Percentiles rank a stretch among this genome's conserved stretches.
Evolutionary conservation across 2,888 invertebrate species (phyloP).

Genomic region (Clostera curtula): DNA sequence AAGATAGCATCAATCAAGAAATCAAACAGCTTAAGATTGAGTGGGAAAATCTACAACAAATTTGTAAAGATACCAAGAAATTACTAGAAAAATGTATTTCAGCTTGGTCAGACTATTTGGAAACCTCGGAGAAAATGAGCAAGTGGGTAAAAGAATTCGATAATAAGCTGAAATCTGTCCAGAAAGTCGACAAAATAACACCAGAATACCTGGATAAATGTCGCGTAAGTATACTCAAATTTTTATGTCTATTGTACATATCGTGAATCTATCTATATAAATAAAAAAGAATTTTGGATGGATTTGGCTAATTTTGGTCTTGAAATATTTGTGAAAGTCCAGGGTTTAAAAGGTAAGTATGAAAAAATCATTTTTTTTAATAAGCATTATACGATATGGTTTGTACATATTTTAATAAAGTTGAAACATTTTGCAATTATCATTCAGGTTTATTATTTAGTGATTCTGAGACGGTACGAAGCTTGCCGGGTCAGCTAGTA

Average conservation of each 20-base stretch:
- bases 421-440: too few relatives aligned
- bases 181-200: conserved; percentile 82
- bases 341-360: too few relatives aligned
- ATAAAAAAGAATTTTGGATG: too few relatives aligned
- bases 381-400: too few relatives aligned
- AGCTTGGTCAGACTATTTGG: conserved; percentile 87
- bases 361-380: too few relatives aligned
- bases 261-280: too few relatives aligned
- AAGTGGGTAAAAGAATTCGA: conserved; percentile 84
- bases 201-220: conserved; percentile 86
- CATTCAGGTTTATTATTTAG: too few relatives aligned
- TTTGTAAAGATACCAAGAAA: conserved; percentile 85
- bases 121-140: conserved; percentile 82
- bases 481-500: too few relatives aligned
- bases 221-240: conserved; percentile 67
- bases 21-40: conserved; percentile 86
- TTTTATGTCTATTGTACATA: not conserved
- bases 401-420: too few relatives aligned
- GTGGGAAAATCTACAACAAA: conserved; percentile 86
- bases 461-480: too few relatives aligned
- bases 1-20: conserved; percentile 87
- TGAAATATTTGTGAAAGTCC: too few relatives aligned
- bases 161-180: conserved; percentile 77
- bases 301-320: too few relatives aligned
- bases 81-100: conserved; percentile 83